Evolutionary conservation across 1,140 invertebrate species (phyloP).

Genomic region (Pseudomyrmex pallidus): DNA sequence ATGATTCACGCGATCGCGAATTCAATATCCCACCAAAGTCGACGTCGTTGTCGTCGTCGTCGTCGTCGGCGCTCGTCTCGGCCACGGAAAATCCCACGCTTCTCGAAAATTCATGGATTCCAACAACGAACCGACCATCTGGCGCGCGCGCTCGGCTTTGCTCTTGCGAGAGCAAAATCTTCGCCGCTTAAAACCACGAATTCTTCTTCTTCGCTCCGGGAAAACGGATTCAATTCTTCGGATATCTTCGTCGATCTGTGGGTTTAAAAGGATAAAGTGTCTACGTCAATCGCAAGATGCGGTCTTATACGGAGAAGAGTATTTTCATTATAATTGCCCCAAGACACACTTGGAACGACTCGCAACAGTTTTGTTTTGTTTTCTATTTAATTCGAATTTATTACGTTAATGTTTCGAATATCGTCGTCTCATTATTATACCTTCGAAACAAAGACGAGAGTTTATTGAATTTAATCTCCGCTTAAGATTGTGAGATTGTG

Average conservation of each 20-base stretch:
- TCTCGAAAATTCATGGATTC: slow-evolving; percentile 64
- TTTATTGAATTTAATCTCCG: too few relatives aligned
- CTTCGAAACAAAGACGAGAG: too few relatives aligned
- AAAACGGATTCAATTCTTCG: slow-evolving; percentile 4
- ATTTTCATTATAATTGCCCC: neutral
- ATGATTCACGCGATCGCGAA: slow-evolving; percentile 61
- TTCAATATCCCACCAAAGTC: slow-evolving; percentile 58
- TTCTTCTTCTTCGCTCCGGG: neutral
- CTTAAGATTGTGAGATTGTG: neutral
- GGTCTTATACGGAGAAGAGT: too few relatives aligned
- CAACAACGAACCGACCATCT: slow-evolving; percentile 28
- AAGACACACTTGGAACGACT: neutral
- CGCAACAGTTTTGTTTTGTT: neutral
- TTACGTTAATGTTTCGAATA: neutral
- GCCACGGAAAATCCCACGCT: slow-evolving; percentile 34
- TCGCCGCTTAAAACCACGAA: slow-evolving; percentile 35
- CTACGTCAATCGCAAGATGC: too few relatives aligned
- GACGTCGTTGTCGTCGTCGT: slow-evolving; percentile 21
- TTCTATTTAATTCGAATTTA: neutral
- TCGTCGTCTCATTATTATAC: too few relatives aligned
- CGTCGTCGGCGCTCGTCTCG: slow-evolving; percentile 24
- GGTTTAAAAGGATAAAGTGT: slow-evolving; percentile 35
- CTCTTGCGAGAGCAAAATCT: slow-evolving; percentile 47
- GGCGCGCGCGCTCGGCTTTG: slow-evolving; percentile 31
- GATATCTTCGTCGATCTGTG: slow-evolving; percentile 26